Percentiles rank a stretch among this genome's conserved stretches.
phyloP scores from a whole-genome alignment of 2,888 invertebrate genomes.

The Unio pictorum region DNA sequence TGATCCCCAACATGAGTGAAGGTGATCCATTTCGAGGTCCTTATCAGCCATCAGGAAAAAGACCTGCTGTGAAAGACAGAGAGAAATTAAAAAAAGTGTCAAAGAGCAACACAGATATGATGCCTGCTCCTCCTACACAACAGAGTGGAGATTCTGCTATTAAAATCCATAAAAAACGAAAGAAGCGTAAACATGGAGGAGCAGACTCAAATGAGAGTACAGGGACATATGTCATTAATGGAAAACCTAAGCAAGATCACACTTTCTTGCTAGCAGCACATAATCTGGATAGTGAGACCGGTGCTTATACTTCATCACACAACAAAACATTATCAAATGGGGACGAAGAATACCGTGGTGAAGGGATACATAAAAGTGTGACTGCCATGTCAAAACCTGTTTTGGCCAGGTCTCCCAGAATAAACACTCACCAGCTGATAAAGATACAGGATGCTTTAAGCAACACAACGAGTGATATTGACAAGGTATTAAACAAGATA shows the following conservation, averaged over 20 bases:
- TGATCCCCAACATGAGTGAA: slow-evolving; percentile 32
- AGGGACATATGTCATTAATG: slow-evolving; percentile 22
- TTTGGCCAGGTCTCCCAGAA: neutral
- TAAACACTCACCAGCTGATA: neutral
- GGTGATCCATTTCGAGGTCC: slow-evolving; percentile 47
- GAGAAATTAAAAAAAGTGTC: slow-evolving; percentile 11
- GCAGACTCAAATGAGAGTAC: slow-evolving; percentile 24
- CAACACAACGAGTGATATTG: too few relatives aligned
- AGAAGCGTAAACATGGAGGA: slow-evolving; percentile 27
- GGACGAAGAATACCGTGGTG: too few relatives aligned
- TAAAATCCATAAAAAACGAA: slow-evolving; percentile 20
- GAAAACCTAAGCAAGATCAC: slow-evolving; percentile 20
- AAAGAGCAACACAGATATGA: slow-evolving; percentile 18
- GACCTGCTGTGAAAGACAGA: slow-evolving; percentile 13
- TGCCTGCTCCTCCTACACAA: neutral
- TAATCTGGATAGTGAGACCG: slow-evolving; percentile 37
- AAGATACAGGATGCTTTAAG: too few relatives aligned
- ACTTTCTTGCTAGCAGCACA: slow-evolving; percentile 2
- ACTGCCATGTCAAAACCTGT: too few relatives aligned
- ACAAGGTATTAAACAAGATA: too few relatives aligned
- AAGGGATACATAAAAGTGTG: too few relatives aligned
- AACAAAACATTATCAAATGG: too few relatives aligned
- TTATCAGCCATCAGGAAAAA: slow-evolving; percentile 41
- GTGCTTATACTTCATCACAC: slow-evolving; percentile 29
- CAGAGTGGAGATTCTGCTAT: slow-evolving; percentile 1